Evolutionary conservation across 2,888 invertebrate species (phyloP).

Genomic region (Acanthoscelides obtectus): DNA sequence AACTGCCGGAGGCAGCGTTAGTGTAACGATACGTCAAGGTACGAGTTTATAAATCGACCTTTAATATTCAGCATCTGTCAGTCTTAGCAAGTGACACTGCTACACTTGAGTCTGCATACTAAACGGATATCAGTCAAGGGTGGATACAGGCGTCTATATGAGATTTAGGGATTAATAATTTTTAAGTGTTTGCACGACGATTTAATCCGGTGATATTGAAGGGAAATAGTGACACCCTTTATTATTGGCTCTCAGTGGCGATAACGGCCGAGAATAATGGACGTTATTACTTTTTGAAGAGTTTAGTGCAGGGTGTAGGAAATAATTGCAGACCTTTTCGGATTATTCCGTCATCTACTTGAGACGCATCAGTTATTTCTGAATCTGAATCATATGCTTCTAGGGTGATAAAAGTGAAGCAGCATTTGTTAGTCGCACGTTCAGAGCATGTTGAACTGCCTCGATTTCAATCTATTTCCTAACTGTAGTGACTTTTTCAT

Average conservation of each 20-base stretch:
- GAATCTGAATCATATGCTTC: neutral
- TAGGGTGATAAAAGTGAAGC: too few relatives aligned
- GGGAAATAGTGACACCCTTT: conserved; percentile 21
- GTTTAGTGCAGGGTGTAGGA: neutral
- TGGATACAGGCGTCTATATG: conserved; percentile 20
- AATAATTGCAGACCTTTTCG: neutral
- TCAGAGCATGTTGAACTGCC: too few relatives aligned
- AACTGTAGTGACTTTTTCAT: too few relatives aligned
- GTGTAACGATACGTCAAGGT: too few relatives aligned
- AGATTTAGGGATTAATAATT: conserved; percentile 27
- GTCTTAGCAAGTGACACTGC: too few relatives aligned
- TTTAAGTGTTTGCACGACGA: conserved; percentile 18
- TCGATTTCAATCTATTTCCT: too few relatives aligned
- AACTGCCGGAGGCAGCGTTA: too few relatives aligned
- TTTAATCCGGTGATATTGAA: conserved; percentile 32
- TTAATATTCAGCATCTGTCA: too few relatives aligned
- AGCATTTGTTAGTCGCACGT: too few relatives aligned
- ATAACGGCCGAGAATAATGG: conserved; percentile 7
- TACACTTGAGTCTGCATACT: too few relatives aligned
- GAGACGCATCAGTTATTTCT: neutral
- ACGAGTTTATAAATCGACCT: too few relatives aligned
- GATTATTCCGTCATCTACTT: neutral
- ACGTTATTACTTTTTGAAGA: conserved; percentile 25
- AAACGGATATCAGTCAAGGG: too few relatives aligned
- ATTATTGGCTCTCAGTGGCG: conserved; percentile 16